Percentiles rank a stretch among this genome's conserved stretches.
These are phyloP conservation scores for Ceraclea dissimilis DNA, from an alignment of 2,888 invertebrate genomes.

Conservation along the genomic window DNA sequence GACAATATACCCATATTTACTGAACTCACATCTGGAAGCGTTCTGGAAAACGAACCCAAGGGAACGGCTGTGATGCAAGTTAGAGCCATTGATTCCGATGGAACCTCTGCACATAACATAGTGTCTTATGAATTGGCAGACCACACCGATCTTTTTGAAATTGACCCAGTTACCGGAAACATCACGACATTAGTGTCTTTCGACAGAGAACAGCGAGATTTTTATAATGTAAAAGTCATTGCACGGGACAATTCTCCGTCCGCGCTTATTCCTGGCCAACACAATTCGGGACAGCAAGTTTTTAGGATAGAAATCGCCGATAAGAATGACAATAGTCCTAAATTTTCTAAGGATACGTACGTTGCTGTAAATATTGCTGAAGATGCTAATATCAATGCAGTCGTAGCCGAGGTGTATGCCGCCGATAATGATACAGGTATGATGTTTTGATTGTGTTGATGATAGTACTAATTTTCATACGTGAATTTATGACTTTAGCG, in stretches of 20 bases:
- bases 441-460: conserved; percentile 4
- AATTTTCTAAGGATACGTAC: conserved; percentile 71
- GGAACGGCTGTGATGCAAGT: conserved; percentile 85
- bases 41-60: conserved; percentile 75
- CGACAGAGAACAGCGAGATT: conserved; percentile 78
- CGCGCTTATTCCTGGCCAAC: conserved; percentile 56
- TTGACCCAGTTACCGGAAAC: conserved; percentile 79
- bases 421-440: conserved; percentile 75
- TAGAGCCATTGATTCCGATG: conserved; percentile 79
- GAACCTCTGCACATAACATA: conserved; percentile 74
- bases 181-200: conserved; percentile 76
- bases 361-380: conserved; percentile 71
- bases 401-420: conserved; percentile 83
- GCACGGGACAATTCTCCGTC: conserved; percentile 88
- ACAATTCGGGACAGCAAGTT: conserved; percentile 70
- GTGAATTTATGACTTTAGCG: not conserved
- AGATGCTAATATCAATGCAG: conserved; percentile 73
- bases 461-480: not conserved
- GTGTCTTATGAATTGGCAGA: conserved; percentile 69
- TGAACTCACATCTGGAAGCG: conserved; percentile 72
- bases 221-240: conserved; percentile 83
- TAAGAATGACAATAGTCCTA: conserved; percentile 91
- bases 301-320: conserved; percentile 90
- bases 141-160: conserved; percentile 67
- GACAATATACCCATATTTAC: conserved; percentile 85